phyloP scores from a whole-genome alignment of 2,797 vertebrate species.

The Gephyroberyx darwinii region DNA sequence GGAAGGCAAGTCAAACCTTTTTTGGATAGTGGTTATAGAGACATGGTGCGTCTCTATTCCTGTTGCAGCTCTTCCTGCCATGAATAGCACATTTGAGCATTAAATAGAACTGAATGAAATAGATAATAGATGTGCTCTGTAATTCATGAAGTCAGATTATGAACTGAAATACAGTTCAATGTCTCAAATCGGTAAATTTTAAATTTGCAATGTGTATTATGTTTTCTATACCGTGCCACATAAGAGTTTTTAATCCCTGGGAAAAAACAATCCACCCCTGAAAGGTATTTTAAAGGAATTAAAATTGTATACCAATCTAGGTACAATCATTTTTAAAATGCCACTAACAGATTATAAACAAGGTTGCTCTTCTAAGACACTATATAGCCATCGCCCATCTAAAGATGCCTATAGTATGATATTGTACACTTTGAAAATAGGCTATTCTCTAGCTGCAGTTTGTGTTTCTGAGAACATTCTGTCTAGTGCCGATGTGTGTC shows the following conservation, averaged over 20 bases:
- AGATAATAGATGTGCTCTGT: neutral
- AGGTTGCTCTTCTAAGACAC: slow-evolving; percentile 21
- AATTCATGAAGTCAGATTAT: slow-evolving; percentile 3
- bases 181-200: slow-evolving; percentile 25
- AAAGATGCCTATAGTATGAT: neutral
- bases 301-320: slow-evolving; percentile 30
- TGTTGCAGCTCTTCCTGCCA: slow-evolving; percentile 35
- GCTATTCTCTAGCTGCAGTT: slow-evolving; percentile 30
- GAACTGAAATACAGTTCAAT: neutral
- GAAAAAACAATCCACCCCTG: neutral
- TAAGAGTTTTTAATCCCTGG: neutral
- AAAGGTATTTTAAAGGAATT: slow-evolving; percentile 32
- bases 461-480: neutral
- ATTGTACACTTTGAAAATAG: slow-evolving; percentile 12
- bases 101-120: slow-evolving; percentile 12
- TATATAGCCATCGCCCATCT: slow-evolving; percentile 18
- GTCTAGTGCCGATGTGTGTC: slow-evolving; percentile 29
- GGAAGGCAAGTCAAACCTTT: slow-evolving; percentile 29
- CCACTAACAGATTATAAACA: slow-evolving; percentile 5
- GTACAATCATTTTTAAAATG: slow-evolving; percentile 21
- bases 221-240: slow-evolving; percentile 10
- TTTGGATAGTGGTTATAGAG: slow-evolving; percentile 23
- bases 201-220: slow-evolving; percentile 29
- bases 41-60: slow-evolving; percentile 13
- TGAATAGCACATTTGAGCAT: neutral